Conservation (phyloP, 2,113 vertebrate genomes). For the Urocolius indicus region DNA sequence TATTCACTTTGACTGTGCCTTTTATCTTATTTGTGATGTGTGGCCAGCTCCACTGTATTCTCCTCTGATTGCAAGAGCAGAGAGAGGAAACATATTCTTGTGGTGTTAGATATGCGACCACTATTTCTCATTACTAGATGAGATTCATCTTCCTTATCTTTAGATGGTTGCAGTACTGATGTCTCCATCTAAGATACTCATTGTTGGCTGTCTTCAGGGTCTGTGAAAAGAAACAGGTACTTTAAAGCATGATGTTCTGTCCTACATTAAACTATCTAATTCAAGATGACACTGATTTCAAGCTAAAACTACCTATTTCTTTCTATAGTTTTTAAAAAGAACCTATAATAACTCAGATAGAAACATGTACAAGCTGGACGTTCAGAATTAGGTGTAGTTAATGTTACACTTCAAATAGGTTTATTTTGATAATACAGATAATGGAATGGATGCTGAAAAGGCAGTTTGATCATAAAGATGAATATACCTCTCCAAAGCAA, state of each 20-base stretch:
- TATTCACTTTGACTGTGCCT: neutral
- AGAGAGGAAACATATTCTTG: slow-evolving; percentile 12
- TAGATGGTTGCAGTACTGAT: neutral
- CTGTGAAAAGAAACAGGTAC: neutral
- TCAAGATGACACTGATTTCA: neutral
- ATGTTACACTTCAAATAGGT: neutral
- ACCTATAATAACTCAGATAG: neutral
- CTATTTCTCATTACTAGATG: neutral
- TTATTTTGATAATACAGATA: neutral
- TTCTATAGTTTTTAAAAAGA: neutral
- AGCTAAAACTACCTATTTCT: neutral
- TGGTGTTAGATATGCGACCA: neutral
- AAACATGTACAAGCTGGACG: neutral
- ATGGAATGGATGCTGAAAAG: neutral
- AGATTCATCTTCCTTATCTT: neutral
- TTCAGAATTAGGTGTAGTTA: neutral
- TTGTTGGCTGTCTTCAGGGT: neutral
- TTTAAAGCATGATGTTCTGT: neutral
- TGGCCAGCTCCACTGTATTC: neutral
- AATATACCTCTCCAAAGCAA: neutral
- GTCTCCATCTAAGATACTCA: neutral
- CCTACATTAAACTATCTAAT: neutral
- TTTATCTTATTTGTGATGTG: slow-evolving; percentile 47
- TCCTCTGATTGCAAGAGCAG: neutral
- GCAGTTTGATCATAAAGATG: neutral